Conservation (phyloP, 2,888 invertebrate species). For the Leptogaster cylindrica region DNA sequence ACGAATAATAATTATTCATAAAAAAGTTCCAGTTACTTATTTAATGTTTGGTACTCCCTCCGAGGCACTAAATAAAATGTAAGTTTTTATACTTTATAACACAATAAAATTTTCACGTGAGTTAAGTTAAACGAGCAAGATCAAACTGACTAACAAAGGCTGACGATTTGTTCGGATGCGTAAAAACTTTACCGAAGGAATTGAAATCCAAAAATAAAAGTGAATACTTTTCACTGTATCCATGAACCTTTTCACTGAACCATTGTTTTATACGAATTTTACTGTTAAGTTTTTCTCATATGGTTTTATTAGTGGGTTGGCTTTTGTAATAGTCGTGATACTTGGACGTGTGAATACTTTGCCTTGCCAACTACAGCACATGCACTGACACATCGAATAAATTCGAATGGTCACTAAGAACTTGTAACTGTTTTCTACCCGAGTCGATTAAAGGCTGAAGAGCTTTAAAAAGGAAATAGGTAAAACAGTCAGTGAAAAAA, state of each 20-base stretch:
- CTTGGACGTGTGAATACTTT: too few relatives aligned
- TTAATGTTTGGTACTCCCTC: background rate
- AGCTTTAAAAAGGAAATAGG: too few relatives aligned
- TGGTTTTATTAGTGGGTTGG: too few relatives aligned
- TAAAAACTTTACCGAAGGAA: too few relatives aligned
- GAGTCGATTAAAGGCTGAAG: too few relatives aligned
- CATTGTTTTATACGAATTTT: background rate
- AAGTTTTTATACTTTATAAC: background rate
- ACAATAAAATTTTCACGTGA: slow-evolving; percentile 1
- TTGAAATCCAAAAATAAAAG: background rate
- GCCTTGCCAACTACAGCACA: too few relatives aligned
- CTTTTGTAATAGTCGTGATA: too few relatives aligned
- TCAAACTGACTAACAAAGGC: background rate
- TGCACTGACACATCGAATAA: too few relatives aligned
- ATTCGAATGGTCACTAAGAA: too few relatives aligned
- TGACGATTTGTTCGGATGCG: slow-evolving; percentile 6
- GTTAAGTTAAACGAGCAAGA: slow-evolving; percentile 1
- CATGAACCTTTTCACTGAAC: too few relatives aligned
- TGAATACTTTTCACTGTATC: background rate
- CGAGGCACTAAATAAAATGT: background rate
- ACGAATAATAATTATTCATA: background rate
- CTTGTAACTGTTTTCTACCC: too few relatives aligned
- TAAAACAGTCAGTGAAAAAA: too few relatives aligned
- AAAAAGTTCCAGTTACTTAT: background rate
- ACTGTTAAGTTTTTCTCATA: slow-evolving; percentile 5